A percentile compares a stretch with the other conserved stretches of the same genome.
phyloP scores from a whole-genome alignment of 2,113 vertebrate genomes.

The Penelope pileata region DNA sequence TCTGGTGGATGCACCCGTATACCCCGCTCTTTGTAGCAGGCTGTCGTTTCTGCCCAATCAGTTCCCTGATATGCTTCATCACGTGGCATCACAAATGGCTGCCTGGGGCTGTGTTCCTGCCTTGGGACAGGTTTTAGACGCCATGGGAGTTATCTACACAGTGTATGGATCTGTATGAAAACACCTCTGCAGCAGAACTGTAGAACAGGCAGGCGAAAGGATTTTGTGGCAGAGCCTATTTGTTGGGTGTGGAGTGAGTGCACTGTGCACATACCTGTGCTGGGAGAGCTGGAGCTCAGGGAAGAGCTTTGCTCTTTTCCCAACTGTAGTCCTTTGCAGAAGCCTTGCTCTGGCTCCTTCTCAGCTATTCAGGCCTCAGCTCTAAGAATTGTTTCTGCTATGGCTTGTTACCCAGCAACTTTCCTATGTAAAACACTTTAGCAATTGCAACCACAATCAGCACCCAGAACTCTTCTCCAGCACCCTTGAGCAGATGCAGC shows the following conservation, averaged over 20 bases:
- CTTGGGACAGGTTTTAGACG: neutral
- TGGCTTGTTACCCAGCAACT: neutral
- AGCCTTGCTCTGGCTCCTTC: neutral
- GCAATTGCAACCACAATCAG: neutral
- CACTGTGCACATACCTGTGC: accelerated
- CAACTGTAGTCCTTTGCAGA: neutral
- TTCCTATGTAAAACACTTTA: neutral
- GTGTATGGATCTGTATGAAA: neutral
- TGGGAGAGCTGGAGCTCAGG: neutral
- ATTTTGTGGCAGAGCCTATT: neutral
- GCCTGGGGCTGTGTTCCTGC: neutral
- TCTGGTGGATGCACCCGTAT: neutral
- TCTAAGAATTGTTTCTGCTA: neutral
- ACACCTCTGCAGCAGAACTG: neutral
- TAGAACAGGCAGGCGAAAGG: neutral
- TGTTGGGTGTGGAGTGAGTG: neutral
- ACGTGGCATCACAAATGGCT: neutral
- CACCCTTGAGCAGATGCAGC: neutral
- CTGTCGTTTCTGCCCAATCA: neutral
- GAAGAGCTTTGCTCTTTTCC: accelerated
- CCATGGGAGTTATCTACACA: neutral
- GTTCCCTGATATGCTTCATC: neutral
- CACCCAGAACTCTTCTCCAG: neutral
- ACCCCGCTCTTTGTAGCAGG: neutral
- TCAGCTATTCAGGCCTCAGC: neutral